phyloP scores from a whole-genome alignment of 2,797 vertebrate species.

The Cichlasoma orientale region DNA sequence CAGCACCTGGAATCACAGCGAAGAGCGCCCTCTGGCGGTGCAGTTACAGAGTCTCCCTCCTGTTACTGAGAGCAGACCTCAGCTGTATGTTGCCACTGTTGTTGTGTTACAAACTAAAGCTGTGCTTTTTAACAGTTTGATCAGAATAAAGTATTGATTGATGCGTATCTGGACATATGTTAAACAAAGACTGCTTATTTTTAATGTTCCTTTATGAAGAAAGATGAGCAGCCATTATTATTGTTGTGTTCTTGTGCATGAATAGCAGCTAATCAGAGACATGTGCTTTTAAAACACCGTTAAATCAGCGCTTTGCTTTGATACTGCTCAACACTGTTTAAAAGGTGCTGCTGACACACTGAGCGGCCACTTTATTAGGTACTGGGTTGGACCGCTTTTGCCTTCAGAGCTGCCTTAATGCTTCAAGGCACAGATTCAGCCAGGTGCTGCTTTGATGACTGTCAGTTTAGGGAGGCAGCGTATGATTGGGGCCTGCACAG shows the following conservation, averaged over 20 bases:
- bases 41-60: background rate
- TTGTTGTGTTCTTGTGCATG: background rate
- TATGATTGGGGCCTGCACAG: too few relatives aligned
- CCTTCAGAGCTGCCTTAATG: background rate
- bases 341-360: background rate
- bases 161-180: background rate
- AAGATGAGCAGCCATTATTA: background rate
- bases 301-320: background rate
- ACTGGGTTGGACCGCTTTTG: background rate
- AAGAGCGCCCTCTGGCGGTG: background rate
- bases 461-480: too few relatives aligned
- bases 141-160: background rate
- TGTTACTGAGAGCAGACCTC: background rate
- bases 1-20: background rate
- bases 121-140: background rate
- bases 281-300: background rate
- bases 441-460: rapidly evolving
- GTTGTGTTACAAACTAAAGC: too few relatives aligned
- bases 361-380: background rate
- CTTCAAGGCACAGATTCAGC: background rate
- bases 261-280: background rate
- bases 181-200: background rate
- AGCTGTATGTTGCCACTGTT: background rate
- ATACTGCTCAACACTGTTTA: too few relatives aligned
- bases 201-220: background rate